A percentile compares a stretch with the other conserved stretches of the same genome.
Evolutionary conservation across 2,113 vertebrate species (phyloP).

Genomic region (Aldabrachelys gigantea): DNA sequence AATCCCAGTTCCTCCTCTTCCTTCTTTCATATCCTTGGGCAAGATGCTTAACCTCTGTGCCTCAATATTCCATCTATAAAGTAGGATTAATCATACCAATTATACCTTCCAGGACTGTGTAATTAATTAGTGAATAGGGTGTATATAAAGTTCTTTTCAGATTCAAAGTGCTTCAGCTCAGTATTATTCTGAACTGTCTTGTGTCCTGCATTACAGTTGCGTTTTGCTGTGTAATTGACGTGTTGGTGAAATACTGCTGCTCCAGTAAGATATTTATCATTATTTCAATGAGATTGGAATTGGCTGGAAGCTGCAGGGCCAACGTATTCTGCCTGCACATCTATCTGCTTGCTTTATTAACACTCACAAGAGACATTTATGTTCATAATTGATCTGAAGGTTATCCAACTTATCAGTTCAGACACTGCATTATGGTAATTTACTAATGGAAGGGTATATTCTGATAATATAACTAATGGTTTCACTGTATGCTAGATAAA

Average conservation of each 20-base stretch:
- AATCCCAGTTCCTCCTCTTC: neutral
- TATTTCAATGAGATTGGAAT: neutral
- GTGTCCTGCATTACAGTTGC: neutral
- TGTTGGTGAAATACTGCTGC: slow-evolving; percentile 27
- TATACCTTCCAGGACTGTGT: neutral
- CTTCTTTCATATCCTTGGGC: neutral
- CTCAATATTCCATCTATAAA: neutral
- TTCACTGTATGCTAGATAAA: neutral
- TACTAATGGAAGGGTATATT: neutral
- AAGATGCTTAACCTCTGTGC: neutral
- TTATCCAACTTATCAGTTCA: neutral
- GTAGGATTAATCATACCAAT: fast-evolving
- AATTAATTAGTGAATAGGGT: neutral
- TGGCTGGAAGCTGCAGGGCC: neutral
- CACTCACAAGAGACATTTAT: neutral
- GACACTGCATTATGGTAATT: neutral
- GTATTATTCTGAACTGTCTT: neutral
- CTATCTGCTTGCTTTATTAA: neutral
- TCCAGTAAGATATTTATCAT: neutral
- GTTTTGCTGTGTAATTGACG: slow-evolving; percentile 3
- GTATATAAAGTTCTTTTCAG: neutral
- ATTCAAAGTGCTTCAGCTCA: neutral
- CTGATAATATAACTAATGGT: neutral
- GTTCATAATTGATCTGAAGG: neutral
- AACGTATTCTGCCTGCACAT: neutral